Percentiles rank a stretch among this genome's conserved stretches.
These are phyloP conservation scores for Galendromus occidentalis DNA, from an alignment of 1,140 invertebrate genomes.

Conservation along the genomic window DNA sequence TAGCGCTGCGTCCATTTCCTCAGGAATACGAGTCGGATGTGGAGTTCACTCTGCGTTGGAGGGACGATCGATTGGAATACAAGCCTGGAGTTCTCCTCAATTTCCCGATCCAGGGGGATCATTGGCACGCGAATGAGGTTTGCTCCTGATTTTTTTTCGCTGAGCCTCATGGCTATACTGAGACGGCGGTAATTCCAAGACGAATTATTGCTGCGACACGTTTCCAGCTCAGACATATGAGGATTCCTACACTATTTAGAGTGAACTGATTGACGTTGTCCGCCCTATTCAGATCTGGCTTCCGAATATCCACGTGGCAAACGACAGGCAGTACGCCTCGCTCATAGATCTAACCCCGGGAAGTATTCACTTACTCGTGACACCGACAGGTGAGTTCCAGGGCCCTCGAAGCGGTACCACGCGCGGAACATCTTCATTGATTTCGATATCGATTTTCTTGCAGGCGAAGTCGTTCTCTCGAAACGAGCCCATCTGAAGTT, in stretches of 20 bases:
- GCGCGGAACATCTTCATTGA: too few species aligned
- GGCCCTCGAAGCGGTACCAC: neutral
- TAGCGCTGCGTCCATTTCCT: neutral
- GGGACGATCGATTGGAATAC: conserved; percentile 3
- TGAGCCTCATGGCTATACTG: too few species aligned
- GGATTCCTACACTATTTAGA: neutral
- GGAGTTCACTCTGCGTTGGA: neutral
- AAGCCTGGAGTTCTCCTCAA: neutral
- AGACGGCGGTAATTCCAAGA: too few species aligned
- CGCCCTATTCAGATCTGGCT: conserved; percentile 2
- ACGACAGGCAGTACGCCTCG: neutral
- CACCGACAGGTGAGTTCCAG: neutral
- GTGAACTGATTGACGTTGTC: neutral
- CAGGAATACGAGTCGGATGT: conserved; percentile 1
- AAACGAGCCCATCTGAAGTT: conserved; percentile 3
- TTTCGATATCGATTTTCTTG: neutral
- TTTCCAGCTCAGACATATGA: neutral
- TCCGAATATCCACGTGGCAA: conserved; percentile 3
- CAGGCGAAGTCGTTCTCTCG: conserved; percentile 3
- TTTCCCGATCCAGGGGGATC: neutral
- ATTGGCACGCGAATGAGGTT: conserved; percentile 4
- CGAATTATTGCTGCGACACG: too few species aligned
- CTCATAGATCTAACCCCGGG: neutral
- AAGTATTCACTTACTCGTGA: neutral
- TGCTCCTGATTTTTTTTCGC: neutral